Evolutionary conservation across 2,113 vertebrate genomes (phyloP).

Genomic region (Nibea albiflora): DNA sequence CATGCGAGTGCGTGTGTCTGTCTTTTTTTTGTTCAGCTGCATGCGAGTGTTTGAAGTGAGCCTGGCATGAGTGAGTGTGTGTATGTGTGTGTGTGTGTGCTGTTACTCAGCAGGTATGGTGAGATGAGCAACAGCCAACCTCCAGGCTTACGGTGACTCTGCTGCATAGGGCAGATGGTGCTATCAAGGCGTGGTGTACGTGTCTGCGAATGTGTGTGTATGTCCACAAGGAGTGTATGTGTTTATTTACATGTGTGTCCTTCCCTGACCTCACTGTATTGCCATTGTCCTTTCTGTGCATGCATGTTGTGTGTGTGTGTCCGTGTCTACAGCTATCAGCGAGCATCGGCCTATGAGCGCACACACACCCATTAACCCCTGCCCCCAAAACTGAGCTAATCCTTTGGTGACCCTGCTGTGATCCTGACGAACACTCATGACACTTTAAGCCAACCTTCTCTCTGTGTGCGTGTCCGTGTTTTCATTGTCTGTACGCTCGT

Average conservation of each 20-base stretch:
- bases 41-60: background rate
- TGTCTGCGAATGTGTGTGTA: conserved; percentile 6
- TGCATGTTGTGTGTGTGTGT: conserved; percentile 9
- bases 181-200: conserved; percentile 25
- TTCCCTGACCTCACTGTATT: conserved; percentile 35
- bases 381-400: conserved; percentile 67
- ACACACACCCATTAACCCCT: conserved; percentile 9
- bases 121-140: conserved; percentile 67
- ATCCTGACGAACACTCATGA: conserved; percentile 65
- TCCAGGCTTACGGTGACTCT: conserved; percentile 42
- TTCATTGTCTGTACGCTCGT: conserved; percentile 16
- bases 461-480: conserved; percentile 33
- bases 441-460: conserved; percentile 67
- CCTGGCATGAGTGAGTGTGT: background rate
- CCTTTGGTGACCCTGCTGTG: conserved; percentile 71
- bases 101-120: conserved; percentile 60
- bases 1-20: background rate
- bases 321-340: conserved; percentile 28
- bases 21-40: conserved; percentile 7
- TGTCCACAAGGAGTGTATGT: conserved; percentile 2
- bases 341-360: background rate
- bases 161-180: conserved; percentile 63
- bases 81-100: background rate
- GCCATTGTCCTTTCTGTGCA: conserved; percentile 30
- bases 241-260: conserved; percentile 9